These are phyloP conservation scores for Hydra vulgaris DNA, from an alignment of 30 jellyfish, hydroid and myxozoan species.

Conservation along the genomic window DNA sequence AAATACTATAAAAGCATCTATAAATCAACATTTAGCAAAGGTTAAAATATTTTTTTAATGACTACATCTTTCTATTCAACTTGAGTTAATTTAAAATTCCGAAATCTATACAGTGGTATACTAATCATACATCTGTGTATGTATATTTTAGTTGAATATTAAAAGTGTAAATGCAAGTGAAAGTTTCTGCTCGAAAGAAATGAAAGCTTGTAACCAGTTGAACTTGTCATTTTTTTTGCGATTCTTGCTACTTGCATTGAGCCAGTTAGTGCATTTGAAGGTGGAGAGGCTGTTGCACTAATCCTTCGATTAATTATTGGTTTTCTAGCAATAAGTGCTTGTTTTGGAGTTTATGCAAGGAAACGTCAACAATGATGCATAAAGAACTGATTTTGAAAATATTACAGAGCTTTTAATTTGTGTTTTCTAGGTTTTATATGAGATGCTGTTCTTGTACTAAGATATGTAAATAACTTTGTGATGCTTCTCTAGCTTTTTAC, in stretches of 20 bases:
- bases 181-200: background rate
- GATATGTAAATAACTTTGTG: background rate
- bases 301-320: conserved; percentile 91
- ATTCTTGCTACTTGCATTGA: conserved; percentile 3
- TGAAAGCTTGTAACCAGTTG: background rate
- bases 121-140: background rate
- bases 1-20: background rate
- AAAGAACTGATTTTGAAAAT: background rate
- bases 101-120: background rate
- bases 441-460: background rate
- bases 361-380: conserved; percentile 21
- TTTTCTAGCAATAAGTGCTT: conserved; percentile 88
- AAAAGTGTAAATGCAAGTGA: background rate
- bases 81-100: background rate
- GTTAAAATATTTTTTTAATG: background rate
- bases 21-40: background rate
- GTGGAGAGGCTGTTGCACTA: conserved; percentile 96
- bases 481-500: background rate
- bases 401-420: background rate
- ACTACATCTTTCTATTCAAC: background rate
- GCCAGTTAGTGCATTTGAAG: conserved; percentile 96
- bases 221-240: background rate
- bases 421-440: background rate
- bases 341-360: conserved; percentile 95
- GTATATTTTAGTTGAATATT: background rate